Base-by-base conservation (phyloP, 1,140 invertebrate species). In the Trachymyrmex septentrionalis region DNA sequence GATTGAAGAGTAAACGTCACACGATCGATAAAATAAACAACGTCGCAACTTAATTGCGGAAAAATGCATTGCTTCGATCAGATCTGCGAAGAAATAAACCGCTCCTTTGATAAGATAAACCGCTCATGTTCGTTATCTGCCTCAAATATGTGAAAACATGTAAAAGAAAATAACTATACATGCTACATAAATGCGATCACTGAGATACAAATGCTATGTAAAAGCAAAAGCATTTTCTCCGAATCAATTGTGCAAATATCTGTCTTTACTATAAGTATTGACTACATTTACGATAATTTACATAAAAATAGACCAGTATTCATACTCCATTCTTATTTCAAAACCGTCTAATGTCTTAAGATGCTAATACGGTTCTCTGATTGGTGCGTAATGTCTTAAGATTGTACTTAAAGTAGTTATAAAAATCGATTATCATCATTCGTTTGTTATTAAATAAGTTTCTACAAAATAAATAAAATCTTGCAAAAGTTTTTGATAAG, bases 71-170 rank as follows among this genome's bases (percentile, higher is more conserved):
- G 78, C 16, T 24, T n/a, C 7, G 34, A 61, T 73, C 21, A 61
- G 61, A 84, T 75, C 69, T 50, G 55, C 19, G 14, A 14, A 27
- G 30, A 84, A 75, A 84, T 73, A 73, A 84, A 73, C 6, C 27
- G 55, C 67, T 73, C 3, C 69, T 63, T 73, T 73, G 66, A 73
- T 73, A 61, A 75, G 69, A 84, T 75, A 75, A 75, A 84, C 27
- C 9, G 12, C 2, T 27, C n/a, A 69, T 14, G 55, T 73, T 73
- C 14, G 69, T 73, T 73, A 84, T 80, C 80, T 61, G 2, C 21
- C 24, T 59, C 34, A 24, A 73, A 82, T 72, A 53, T 55, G 38
- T 38, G 7, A 73, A 73, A 72, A 61, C 34, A 61, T 10, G 67
- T 16, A 50, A 16, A 44, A 82, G 38, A 73, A 34, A 50, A 73